Conservation (phyloP, 2,797 vertebrate species). For the Pseudocheirus occidentalis region DNA sequence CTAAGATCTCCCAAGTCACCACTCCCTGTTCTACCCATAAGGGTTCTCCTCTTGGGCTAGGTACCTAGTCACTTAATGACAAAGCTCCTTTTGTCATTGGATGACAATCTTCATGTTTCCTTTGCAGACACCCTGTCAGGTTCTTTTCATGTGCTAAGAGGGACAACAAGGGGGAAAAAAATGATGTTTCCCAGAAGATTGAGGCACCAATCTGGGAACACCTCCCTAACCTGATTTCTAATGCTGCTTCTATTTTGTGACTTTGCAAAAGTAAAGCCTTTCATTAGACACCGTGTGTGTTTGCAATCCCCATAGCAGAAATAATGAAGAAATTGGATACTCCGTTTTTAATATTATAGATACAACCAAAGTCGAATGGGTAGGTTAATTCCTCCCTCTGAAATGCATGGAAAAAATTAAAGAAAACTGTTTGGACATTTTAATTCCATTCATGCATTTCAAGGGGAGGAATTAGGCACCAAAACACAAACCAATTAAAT, state of each 20-base stretch:
- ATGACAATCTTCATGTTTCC: background rate
- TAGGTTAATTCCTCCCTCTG: slow-evolving; percentile 73
- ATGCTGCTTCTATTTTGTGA: slow-evolving; percentile 58
- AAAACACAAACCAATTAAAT: slow-evolving; percentile 78
- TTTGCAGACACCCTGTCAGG: slow-evolving; percentile 28
- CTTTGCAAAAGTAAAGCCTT: slow-evolving; percentile 66
- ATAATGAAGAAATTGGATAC: slow-evolving; percentile 79
- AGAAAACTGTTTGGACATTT: slow-evolving; percentile 71
- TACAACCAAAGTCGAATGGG: slow-evolving; percentile 59
- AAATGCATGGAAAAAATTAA: slow-evolving; percentile 69
- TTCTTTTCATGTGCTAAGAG: slow-evolving; percentile 36
- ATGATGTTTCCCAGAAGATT: background rate
- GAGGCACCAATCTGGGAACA: slow-evolving; percentile 36
- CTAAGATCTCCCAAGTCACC: background rate
- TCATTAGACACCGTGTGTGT: slow-evolving; percentile 72
- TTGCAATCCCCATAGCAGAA: slow-evolving; percentile 74
- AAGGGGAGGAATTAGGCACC: slow-evolving; percentile 62
- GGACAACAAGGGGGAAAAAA: slow-evolving; percentile 15
- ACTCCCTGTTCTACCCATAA: background rate
- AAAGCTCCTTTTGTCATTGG: background rate
- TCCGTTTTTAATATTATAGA: slow-evolving; percentile 77
- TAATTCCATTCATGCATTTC: slow-evolving; percentile 69
- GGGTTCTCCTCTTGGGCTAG: background rate
- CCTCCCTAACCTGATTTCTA: slow-evolving; percentile 38
- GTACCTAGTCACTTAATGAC: background rate